Evolutionary conservation across 2,888 invertebrate species (phyloP).

Genomic region (Pardosa pseudoannulata): DNA sequence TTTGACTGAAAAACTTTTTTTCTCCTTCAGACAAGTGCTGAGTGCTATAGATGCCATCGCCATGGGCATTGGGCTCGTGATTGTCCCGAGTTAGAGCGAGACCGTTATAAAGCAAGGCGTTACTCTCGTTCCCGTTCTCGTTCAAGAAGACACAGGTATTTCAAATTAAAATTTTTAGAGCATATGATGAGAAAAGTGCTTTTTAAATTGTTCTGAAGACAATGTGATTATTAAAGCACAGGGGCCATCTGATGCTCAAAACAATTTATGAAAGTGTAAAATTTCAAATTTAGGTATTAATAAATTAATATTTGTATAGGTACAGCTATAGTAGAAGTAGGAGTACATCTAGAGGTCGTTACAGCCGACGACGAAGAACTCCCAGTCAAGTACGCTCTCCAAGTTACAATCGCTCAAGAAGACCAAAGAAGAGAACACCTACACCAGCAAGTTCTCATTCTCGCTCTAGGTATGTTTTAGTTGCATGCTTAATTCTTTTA

Average conservation of each 20-base stretch:
- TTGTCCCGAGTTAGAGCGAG: conserved; percentile 76
- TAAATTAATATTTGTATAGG: conserved; percentile 5
- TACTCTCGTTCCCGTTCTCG: conserved; percentile 69
- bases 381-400: conserved; percentile 58
- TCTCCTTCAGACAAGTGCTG: conserved; percentile 76
- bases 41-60: conserved; percentile 78
- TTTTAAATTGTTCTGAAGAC: background rate
- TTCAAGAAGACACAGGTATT: conserved; percentile 56
- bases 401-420: conserved; percentile 47
- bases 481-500: too few relatives aligned
- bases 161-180: too few relatives aligned
- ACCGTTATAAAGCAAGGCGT: conserved; percentile 66
- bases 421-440: conserved; percentile 53
- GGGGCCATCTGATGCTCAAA: conserved; percentile 68
- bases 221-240: conserved; percentile 53
- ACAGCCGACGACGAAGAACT: conserved; percentile 40
- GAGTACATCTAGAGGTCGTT: conserved; percentile 62
- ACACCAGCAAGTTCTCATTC: conserved; percentile 60
- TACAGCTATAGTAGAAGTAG: conserved; percentile 65
- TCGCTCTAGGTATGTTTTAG: background rate
- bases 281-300: background rate
- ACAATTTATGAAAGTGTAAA: too few relatives aligned
- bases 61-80: conserved; percentile 78
- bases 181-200: conserved; percentile 64
- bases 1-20: background rate